A percentile compares a stretch with the other conserved stretches of the same genome.
These are phyloP conservation scores for Notocelia uddmanniana DNA, from an alignment of 2,888 invertebrate species.

Conservation along the genomic window DNA sequence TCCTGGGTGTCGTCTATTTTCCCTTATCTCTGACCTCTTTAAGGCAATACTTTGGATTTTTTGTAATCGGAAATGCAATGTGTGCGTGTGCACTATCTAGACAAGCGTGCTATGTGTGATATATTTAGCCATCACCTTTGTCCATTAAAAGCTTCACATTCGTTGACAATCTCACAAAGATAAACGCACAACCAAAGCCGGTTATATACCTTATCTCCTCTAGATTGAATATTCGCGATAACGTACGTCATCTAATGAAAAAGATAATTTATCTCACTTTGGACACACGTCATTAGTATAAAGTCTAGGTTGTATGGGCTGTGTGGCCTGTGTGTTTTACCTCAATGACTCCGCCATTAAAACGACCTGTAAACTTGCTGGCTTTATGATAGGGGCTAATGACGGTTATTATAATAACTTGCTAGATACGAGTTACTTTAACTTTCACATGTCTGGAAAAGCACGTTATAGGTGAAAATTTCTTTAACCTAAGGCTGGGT, in stretches of 20 bases:
- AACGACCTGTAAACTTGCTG: constrained; percentile 15
- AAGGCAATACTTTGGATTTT: no score
- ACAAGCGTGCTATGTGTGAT: background rate
- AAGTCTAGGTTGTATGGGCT: constrained; percentile 22
- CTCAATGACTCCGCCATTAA: constrained; percentile 18
- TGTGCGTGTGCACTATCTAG: no score
- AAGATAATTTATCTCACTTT: constrained; percentile 21
- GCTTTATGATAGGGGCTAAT: constrained; percentile 20
- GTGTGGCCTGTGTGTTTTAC: background rate
- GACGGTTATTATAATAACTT: constrained; percentile 7
- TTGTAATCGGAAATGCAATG: no score
- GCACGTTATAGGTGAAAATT: background rate
- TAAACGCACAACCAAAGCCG: constrained; percentile 26
- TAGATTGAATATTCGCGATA: constrained; percentile 29
- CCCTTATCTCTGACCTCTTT: no score
- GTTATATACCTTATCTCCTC: constrained; percentile 27
- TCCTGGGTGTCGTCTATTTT: no score
- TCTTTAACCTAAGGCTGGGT: background rate
- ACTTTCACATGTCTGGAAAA: constrained; percentile 26
- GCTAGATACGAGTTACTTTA: background rate
- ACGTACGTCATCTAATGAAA: constrained; percentile 15
- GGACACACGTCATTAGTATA: background rate
- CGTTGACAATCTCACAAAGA: background rate
- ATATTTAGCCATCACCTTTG: background rate
- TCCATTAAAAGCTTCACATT: background rate